Evolutionary conservation across 2,888 invertebrate species (phyloP).

Genomic region (Morinoia aosen): DNA sequence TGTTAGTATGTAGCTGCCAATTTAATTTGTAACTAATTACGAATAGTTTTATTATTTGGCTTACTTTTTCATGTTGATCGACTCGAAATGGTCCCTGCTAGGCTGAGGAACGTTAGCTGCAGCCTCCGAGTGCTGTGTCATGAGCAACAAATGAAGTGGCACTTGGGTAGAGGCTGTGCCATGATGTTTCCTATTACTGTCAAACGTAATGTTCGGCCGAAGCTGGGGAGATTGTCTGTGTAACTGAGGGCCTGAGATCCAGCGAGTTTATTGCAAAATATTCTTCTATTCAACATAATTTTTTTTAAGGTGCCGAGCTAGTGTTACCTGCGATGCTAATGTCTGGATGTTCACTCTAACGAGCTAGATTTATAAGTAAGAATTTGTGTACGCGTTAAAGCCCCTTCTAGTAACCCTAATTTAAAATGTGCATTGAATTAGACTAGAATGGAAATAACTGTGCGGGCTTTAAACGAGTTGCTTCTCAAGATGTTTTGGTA

Average conservation of each 20-base stretch:
- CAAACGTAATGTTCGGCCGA: not conserved
- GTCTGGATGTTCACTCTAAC: not conserved
- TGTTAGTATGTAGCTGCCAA: not conserved
- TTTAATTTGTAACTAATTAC: not conserved
- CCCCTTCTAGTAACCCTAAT: not conserved
- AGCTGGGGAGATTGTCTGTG: not conserved
- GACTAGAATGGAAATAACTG: not conserved
- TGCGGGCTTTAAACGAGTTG: not conserved
- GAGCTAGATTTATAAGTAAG: not conserved
- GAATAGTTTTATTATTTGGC: not conserved
- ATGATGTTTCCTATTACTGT: not conserved
- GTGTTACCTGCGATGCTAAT: not conserved
- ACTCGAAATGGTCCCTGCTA: not conserved
- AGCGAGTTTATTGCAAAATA: not conserved
- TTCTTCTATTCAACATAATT: not conserved
- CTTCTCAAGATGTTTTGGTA: not conserved
- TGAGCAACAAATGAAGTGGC: not conserved
- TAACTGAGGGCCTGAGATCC: not conserved
- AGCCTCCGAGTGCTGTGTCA: not conserved
- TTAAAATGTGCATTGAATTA: conserved; percentile 12
- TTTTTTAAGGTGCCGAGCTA: not conserved
- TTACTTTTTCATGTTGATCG: not conserved
- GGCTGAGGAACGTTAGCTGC: not conserved
- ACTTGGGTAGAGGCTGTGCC: not conserved
- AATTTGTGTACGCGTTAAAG: not conserved